Conservation (phyloP, 2,888 invertebrate species). For the Tachina fera region DNA sequence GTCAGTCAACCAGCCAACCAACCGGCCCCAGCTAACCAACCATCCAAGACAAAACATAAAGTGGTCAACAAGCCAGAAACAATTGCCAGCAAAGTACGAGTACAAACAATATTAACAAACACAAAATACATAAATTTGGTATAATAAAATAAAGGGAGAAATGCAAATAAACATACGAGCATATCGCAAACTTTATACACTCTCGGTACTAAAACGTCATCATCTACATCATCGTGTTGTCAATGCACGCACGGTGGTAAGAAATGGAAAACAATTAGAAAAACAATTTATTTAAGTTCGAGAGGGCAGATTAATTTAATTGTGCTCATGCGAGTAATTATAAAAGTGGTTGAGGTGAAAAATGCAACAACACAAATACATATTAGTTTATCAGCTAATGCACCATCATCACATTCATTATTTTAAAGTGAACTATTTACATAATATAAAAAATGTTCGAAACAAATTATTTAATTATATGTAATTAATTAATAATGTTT, state of each 20-base stretch:
- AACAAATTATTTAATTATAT: too few relatives aligned
- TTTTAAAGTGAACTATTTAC: too few relatives aligned
- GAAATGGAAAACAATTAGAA: neutral
- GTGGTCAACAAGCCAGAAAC: constrained; percentile 71
- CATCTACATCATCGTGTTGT: constrained; percentile 14
- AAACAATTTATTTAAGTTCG: neutral
- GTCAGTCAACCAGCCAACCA: constrained; percentile 33
- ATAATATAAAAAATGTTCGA: too few relatives aligned
- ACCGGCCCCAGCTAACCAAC: constrained; percentile 61
- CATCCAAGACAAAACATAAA: constrained; percentile 70
- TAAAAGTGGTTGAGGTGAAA: too few relatives aligned
- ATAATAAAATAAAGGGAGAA: constrained; percentile 64
- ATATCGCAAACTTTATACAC: constrained; percentile 48
- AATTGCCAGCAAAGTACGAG: constrained; percentile 60
- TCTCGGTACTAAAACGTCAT: constrained; percentile 33
- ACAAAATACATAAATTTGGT: constrained; percentile 27
- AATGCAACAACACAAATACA: too few relatives aligned
- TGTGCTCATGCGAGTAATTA: too few relatives aligned
- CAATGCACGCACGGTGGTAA: constrained; percentile 37
- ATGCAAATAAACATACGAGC: constrained; percentile 68
- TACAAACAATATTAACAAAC: constrained; percentile 43
- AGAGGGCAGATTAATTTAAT: too few relatives aligned
- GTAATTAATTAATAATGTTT: too few relatives aligned
- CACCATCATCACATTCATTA: too few relatives aligned
- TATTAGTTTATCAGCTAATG: too few relatives aligned